Conservation (phyloP, 2,113 vertebrate species). For the Riparia riparia region DNA sequence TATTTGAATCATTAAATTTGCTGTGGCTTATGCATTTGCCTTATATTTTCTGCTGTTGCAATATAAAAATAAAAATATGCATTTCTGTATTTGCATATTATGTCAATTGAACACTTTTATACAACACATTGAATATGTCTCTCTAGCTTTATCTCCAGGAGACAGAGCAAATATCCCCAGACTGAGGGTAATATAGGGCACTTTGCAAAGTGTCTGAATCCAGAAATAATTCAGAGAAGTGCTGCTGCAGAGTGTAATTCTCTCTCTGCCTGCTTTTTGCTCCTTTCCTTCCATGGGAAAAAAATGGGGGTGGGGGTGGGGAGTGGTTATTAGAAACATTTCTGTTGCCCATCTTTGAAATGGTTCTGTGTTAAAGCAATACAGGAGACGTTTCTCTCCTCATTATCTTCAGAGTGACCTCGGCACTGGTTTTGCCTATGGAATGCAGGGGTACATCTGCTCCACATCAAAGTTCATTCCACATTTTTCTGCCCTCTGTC, state of each 20-base stretch:
- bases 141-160: not conserved
- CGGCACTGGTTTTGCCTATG: not conserved
- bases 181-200: not conserved
- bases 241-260: not conserved
- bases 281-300: not conserved
- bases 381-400: not conserved
- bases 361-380: not conserved
- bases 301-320: not conserved
- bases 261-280: not conserved
- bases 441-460: conserved; percentile 64
- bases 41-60: not conserved
- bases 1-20: not conserved
- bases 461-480: conserved; percentile 65
- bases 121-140: not conserved
- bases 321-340: not conserved
- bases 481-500: conserved; percentile 44
- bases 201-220: not conserved
- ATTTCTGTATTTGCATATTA: not conserved
- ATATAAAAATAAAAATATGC: not conserved
- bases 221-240: not conserved
- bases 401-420: not conserved
- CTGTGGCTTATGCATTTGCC: not conserved
- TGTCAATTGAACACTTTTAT: not conserved
- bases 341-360: not conserved
- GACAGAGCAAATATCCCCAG: not conserved